A percentile compares a stretch with the other conserved stretches of the same genome.
Conservation (phyloP, 2,888 invertebrate species). For the Apotomis betuletana region DNA sequence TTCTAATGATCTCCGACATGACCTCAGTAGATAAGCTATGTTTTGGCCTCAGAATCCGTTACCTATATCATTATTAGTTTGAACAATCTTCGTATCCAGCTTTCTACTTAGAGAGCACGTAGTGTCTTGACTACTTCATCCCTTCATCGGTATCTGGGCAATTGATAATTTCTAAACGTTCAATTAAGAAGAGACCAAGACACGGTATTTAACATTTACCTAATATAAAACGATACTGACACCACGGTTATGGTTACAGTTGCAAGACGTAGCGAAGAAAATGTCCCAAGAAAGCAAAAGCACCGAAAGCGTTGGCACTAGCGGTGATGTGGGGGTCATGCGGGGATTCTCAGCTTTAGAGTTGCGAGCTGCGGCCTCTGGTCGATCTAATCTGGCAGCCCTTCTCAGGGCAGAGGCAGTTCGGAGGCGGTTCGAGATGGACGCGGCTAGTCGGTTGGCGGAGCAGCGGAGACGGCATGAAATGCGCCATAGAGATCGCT, state of each 20-base stretch:
- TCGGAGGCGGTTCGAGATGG: slow-evolving; percentile 85
- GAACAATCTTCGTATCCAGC: no score
- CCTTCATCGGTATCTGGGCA: no score
- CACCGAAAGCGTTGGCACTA: slow-evolving; percentile 58
- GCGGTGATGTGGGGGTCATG: slow-evolving; percentile 57
- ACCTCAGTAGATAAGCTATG: no score
- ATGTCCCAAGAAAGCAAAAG: slow-evolving; percentile 70
- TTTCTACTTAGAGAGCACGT: no score
- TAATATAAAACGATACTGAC: neutral
- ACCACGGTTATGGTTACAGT: slow-evolving; percentile 54
- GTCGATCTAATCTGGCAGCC: slow-evolving; percentile 86
- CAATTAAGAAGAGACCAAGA: no score
- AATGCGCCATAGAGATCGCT: slow-evolving; percentile 83
- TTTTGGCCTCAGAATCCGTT: no score
- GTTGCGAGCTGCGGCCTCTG: slow-evolving; percentile 67
- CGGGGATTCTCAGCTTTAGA: slow-evolving; percentile 77
- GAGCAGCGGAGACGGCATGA: slow-evolving; percentile 85
- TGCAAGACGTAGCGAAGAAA: slow-evolving; percentile 70
- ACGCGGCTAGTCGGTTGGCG: slow-evolving; percentile 83
- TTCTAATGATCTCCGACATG: no score
- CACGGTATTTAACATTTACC: no score
- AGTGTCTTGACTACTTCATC: no score
- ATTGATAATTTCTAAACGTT: no score
- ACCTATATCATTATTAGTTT: no score
- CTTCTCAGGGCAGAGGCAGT: slow-evolving; percentile 85